Conservation (phyloP, 2,888 invertebrate species). For the Tolmerus cingulatus region DNA sequence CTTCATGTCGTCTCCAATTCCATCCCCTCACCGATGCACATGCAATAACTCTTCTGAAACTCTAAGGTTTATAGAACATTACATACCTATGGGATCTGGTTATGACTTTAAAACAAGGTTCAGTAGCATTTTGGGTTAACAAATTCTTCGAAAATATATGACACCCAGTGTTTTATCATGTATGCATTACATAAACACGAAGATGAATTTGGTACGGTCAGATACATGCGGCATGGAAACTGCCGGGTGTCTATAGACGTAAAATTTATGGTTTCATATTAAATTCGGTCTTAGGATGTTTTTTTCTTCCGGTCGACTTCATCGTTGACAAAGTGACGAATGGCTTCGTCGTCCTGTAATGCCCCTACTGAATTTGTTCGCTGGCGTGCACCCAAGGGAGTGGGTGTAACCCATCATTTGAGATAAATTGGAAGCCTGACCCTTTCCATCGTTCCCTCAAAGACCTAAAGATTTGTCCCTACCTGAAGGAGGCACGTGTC, state of each 20-base stretch:
- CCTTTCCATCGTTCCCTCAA: neutral
- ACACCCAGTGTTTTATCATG: neutral
- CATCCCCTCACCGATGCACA: neutral
- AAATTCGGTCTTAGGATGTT: neutral
- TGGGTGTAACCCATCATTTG: neutral
- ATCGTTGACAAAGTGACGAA: slow-evolving; percentile 24
- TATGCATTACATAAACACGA: neutral
- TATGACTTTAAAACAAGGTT: neutral
- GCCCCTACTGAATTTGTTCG: neutral
- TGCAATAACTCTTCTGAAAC: slow-evolving; percentile 9
- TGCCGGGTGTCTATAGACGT: neutral
- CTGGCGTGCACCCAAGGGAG: neutral
- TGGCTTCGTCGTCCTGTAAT: neutral
- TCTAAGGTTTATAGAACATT: neutral
- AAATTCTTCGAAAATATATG: slow-evolving; percentile 22
- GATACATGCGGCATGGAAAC: neutral
- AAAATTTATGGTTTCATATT: slow-evolving; percentile 24
- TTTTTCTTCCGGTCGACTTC: neutral
- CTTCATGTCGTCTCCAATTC: neutral
- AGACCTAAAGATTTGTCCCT: neutral
- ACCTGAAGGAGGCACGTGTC: neutral
- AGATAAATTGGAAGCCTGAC: slow-evolving; percentile 7
- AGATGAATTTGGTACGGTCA: neutral
- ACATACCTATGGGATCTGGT: neutral
- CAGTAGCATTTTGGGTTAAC: slow-evolving; percentile 3